Base-by-base conservation (phyloP, 2,797 vertebrate genomes). In the Cercopithecus petaurista region DNA sequence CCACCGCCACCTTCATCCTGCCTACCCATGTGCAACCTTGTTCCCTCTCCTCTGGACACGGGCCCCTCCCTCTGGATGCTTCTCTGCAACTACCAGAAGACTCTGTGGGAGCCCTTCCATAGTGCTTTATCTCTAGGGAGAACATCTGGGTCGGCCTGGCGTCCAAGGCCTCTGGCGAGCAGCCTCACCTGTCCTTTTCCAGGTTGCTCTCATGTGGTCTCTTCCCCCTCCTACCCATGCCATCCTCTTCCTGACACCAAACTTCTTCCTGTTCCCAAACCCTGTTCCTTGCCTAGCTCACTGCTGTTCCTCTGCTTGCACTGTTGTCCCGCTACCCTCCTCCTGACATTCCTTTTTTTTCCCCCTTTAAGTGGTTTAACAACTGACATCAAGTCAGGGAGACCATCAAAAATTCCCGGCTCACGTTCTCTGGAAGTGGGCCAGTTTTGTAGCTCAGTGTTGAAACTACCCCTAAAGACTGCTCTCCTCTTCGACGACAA, bases 171-270 rank as follows among this genome's bases (percentile, higher is more conserved):
- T 17, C 13, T 21, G 61, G 61, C 4, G 52, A 57, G 67, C 64
- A 11, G 41, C 7, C 7, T 41, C 41, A 21, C 36, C 26, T 9
- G 41, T 15, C 36, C 12, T 67, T 39, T 59, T 43, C 85, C 50
- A 15, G 22, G 19, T 50, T 17, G 39, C 19, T 21, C 33, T 48
- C 57, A 21, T 6, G 13, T 5, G 48, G 39, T 72, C 48, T 28
- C 43, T 7, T 26, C 36, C 36, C 0, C 33, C 13, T 24, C 72
- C n/a, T 2, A 6, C 36, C 1, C 22, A 28, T 0, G 1, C 22
- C 55, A 52, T 13, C 26, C 48, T 22, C 30, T 17, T 9, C n/a
- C 36, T n/a, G 12, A 64, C 36, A 28, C 67, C 28, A n/a, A 17
- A 52, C 33, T n/a, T 39, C 55, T 24, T 33, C 41, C 46, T 52